Evolutionary conservation across 2,797 vertebrate species (phyloP).

Genomic region (Tympanoctomys barrerae): DNA sequence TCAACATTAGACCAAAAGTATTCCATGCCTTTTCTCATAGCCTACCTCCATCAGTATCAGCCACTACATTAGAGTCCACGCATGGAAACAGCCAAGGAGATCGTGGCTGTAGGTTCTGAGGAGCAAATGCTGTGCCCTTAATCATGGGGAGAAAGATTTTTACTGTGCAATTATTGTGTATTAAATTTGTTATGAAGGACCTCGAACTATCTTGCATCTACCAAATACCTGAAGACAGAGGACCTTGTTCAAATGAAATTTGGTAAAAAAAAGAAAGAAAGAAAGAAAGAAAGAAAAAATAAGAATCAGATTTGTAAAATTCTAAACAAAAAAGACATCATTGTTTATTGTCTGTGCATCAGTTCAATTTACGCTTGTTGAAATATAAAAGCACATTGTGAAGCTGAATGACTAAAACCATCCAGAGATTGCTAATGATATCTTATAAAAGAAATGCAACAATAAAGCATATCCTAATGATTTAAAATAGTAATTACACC

Average conservation of each 20-base stretch:
- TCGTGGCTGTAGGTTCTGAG: not conserved
- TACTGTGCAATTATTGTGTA: slow-evolving; percentile 48
- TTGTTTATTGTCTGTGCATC: slow-evolving; percentile 53
- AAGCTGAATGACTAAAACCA: slow-evolving; percentile 24
- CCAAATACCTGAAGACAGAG: not conserved
- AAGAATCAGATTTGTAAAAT: slow-evolving; percentile 52
- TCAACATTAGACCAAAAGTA: not conserved
- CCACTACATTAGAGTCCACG: slow-evolving; percentile 65
- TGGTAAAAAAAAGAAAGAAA: not conserved
- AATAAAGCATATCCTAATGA: not conserved
- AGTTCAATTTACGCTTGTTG: slow-evolving; percentile 66
- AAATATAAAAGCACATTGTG: slow-evolving; percentile 53
- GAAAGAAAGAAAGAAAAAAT: slow-evolving; percentile 24
- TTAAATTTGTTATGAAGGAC: slow-evolving; percentile 30
- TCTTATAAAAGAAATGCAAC: slow-evolving; percentile 65
- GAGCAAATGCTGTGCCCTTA: slow-evolving; percentile 55
- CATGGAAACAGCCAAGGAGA: slow-evolving; percentile 22
- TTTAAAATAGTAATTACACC: slow-evolving; percentile 62
- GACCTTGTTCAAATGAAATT: slow-evolving; percentile 17
- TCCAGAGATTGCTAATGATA: slow-evolving; percentile 36
- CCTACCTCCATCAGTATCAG: slow-evolving; percentile 32
- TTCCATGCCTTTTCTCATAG: not conserved
- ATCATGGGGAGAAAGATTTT: slow-evolving; percentile 58
- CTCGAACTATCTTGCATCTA: not conserved
- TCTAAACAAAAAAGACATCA: slow-evolving; percentile 67